phyloP scores from a whole-genome alignment of 2,797 vertebrate species.

The Smutsia gigantea region DNA sequence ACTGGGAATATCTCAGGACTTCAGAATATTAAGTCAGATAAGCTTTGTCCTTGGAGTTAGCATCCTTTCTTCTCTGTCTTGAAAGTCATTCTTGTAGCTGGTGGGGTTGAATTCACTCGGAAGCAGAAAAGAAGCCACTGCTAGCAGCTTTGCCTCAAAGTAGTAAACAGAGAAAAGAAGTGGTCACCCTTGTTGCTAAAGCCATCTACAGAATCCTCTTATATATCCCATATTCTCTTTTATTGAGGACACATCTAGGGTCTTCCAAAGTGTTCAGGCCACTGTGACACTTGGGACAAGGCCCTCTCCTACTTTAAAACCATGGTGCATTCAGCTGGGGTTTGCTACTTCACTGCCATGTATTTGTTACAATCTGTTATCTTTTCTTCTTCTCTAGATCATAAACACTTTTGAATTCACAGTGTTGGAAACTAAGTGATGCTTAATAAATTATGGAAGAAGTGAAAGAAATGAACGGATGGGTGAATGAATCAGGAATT shows the following conservation, averaged over 20 bases:
- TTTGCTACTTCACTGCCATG: accelerated
- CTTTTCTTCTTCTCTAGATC: not conserved
- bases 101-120: not conserved
- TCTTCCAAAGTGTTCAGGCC: accelerated
- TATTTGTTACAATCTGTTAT: not conserved
- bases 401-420: not conserved
- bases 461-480: too few species aligned
- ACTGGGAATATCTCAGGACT: not conserved
- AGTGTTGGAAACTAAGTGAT: not conserved
- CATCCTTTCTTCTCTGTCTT: not conserved
- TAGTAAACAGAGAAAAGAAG: not conserved
- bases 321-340: too few species aligned
- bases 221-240: not conserved
- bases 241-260: accelerated
- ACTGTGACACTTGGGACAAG: accelerated
- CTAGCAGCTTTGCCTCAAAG: not conserved
- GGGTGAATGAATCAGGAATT: too few species aligned
- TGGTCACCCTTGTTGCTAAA: not conserved
- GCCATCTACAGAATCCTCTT: not conserved
- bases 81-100: not conserved
- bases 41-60: not conserved
- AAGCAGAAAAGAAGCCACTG: not conserved
- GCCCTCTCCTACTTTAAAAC: too few species aligned
- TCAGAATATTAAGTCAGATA: not conserved
- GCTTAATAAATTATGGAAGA: not conserved